A percentile compares a stretch with the other conserved stretches of the same genome.
phyloP scores from a whole-genome alignment of 2,888 invertebrate species.

The Minunthozetes semirufus region DNA sequence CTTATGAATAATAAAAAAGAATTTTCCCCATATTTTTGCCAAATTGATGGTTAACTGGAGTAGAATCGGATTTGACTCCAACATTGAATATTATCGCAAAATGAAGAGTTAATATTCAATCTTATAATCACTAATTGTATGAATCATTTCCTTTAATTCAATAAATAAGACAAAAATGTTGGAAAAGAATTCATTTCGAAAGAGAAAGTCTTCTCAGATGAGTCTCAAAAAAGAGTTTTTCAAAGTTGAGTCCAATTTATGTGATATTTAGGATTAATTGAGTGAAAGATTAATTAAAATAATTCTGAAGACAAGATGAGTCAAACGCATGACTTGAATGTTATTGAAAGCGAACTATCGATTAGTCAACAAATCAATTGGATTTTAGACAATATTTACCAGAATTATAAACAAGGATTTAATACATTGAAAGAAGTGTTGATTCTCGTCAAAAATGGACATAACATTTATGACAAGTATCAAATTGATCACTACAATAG shows the following conservation, averaged over 20 bases:
- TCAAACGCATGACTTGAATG: not conserved
- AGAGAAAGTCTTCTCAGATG: conserved; percentile 1
- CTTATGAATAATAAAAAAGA: conserved; percentile 9
- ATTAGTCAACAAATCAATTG: conserved; percentile 28
- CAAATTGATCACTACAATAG: conserved; percentile 13
- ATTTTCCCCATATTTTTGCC: not conserved
- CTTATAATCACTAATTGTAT: conserved; percentile 8
- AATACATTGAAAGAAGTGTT: conserved; percentile 20
- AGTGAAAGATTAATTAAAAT: not conserved
- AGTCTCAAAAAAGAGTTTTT: not conserved
- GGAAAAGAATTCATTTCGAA: not conserved
- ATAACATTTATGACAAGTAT: conserved; percentile 12
- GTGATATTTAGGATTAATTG: not conserved
- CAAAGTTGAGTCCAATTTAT: not conserved
- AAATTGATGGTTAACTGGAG: not conserved
- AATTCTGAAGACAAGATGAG: not conserved
- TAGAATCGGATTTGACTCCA: not conserved
- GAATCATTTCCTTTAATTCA: conserved; percentile 14
- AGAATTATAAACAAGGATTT: conserved; percentile 28
- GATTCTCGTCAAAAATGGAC: conserved; percentile 7
- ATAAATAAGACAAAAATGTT: conserved; percentile 1
- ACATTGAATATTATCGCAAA: conserved; percentile 16
- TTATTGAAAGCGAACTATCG: conserved; percentile 25
- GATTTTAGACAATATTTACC: conserved; percentile 30
- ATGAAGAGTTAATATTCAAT: conserved; percentile 24